Percentiles rank a stretch among this genome's conserved stretches.
These are phyloP conservation scores for Pundamilia nyererei DNA, from an alignment of 2,113 vertebrate genomes.

Conservation along the genomic window DNA sequence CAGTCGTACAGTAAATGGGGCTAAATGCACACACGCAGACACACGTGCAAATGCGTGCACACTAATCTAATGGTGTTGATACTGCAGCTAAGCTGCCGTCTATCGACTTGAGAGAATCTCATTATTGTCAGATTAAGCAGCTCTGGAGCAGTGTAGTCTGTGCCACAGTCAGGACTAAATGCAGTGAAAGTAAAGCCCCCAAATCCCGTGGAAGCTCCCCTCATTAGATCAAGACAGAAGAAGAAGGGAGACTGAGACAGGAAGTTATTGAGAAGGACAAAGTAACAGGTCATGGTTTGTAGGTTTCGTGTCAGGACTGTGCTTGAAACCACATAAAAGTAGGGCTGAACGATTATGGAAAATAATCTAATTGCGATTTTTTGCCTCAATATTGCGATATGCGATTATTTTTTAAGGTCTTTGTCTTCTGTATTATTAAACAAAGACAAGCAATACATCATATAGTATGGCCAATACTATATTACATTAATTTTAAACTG, in stretches of 20 bases:
- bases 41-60: neutral
- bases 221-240: neutral
- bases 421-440: too few species aligned
- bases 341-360: too few species aligned
- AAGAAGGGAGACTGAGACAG: neutral
- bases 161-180: neutral
- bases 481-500: too few species aligned
- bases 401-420: too few species aligned
- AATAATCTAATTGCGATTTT: too few species aligned
- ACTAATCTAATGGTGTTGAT: neutral
- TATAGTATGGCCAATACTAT: too few species aligned
- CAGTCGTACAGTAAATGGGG: neutral
- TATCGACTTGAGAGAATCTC: conserved; percentile 29
- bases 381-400: too few species aligned
- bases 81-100: conserved; percentile 7
- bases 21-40: neutral
- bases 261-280: neutral
- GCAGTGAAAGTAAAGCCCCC: neutral
- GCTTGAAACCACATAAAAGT: neutral
- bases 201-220: neutral
- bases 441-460: too few species aligned
- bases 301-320: neutral
- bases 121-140: conserved; percentile 41
- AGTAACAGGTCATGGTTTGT: neutral
- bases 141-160: neutral